Evolutionary conservation across 2,888 invertebrate genomes (phyloP).

Genomic region (Phania funesta): DNA sequence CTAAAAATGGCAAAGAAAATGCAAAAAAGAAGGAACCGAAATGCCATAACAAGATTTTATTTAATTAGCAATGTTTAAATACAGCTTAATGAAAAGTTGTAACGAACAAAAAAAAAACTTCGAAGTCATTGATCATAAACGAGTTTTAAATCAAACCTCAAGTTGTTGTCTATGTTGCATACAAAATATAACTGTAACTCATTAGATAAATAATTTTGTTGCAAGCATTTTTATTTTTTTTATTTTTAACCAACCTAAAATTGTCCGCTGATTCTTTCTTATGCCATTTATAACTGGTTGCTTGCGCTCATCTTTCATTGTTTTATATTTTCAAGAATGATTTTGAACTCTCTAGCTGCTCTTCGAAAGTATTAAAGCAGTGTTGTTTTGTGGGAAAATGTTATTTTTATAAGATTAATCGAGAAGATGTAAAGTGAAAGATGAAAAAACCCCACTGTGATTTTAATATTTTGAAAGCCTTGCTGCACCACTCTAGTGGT

Average conservation of each 20-base stretch:
- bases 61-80: constrained; percentile 38
- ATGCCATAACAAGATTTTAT: constrained; percentile 51
- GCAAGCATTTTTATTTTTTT: neutral
- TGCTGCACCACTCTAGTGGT: too few relatives aligned
- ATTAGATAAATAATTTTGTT: constrained; percentile 30
- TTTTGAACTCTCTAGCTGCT: too few relatives aligned
- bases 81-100: neutral
- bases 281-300: too few relatives aligned
- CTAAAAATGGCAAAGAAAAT: constrained; percentile 32
- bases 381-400: too few relatives aligned
- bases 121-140: neutral
- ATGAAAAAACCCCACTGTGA: too few relatives aligned
- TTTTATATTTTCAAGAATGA: too few relatives aligned
- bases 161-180: neutral
- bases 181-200: constrained; percentile 19
- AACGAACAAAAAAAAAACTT: neutral
- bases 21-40: constrained; percentile 20
- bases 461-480: too few relatives aligned
- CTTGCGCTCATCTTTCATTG: too few relatives aligned
- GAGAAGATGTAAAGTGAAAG: too few relatives aligned
- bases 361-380: too few relatives aligned
- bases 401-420: too few relatives aligned
- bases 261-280: constrained; percentile 1
- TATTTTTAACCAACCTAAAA: neutral
- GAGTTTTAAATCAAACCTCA: neutral